These are phyloP conservation scores for Ditylenchus dipsaci DNA, from an alignment of 1,140 invertebrate species.

Conservation along the genomic window DNA sequence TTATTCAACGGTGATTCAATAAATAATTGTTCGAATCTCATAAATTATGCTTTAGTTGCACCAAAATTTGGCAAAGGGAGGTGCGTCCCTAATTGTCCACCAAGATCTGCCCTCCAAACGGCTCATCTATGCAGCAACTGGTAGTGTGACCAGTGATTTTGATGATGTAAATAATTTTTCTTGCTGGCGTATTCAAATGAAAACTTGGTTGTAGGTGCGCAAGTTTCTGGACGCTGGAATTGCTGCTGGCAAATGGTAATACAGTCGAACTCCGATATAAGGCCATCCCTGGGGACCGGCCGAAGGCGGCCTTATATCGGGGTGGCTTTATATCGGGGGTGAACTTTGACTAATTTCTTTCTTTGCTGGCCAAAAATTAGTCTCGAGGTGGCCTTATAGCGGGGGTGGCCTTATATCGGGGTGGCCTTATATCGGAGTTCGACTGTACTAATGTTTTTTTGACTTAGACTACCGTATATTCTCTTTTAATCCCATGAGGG, in stretches of 20 bases:
- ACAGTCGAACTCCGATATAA: too few species aligned
- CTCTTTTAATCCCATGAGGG: too few species aligned
- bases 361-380: too few species aligned
- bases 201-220: not conserved
- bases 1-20: constrained; percentile 28
- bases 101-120: constrained; percentile 24
- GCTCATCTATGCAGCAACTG: constrained; percentile 33
- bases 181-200: too few species aligned
- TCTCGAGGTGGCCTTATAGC: too few species aligned
- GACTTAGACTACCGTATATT: too few species aligned
- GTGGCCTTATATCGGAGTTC: too few species aligned
- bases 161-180: constrained; percentile 29
- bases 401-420: too few species aligned
- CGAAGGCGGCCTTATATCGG: too few species aligned
- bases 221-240: constrained; percentile 28
- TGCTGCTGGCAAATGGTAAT: constrained; percentile 11
- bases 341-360: too few species aligned
- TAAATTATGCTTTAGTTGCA: constrained; percentile 11
- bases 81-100: constrained; percentile 18
- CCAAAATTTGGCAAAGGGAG: constrained; percentile 20
- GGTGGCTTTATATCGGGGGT: not conserved
- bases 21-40: not conserved
- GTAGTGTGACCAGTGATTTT: constrained; percentile 30
- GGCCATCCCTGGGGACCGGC: too few species aligned
- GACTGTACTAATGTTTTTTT: too few species aligned